Base-by-base conservation (phyloP, 2,888 invertebrate genomes). In the Norana najaformis region DNA sequence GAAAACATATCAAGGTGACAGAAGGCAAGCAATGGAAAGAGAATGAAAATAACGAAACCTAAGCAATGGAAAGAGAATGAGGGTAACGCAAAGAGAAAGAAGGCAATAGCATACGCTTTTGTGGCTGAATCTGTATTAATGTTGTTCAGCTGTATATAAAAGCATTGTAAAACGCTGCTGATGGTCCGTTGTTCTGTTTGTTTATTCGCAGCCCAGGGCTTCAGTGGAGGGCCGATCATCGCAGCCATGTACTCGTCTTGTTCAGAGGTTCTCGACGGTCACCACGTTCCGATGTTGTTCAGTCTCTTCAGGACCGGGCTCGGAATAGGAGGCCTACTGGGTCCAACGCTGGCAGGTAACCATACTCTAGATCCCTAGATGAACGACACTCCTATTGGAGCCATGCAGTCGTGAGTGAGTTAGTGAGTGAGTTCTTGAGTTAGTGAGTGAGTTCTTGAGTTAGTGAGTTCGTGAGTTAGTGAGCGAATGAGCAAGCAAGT, bases 161-260 rank as follows among this genome's bases (percentile, higher is more conserved):
- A n/a, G 8, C 69, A 13, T n/a, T 69, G n/a, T 69, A n/a, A 85
- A 85, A 37, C 37, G 88, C 8, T 34, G 1, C 16, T 13, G 4
- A 20, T 39, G 38, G 13, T 41, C 13, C 16, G 34, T 38, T 13
- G 88, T 88, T 41, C 41, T 41, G 41, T 39, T 47, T 89, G 6
- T 90, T 23, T 88, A 14, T 30, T 35, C 83, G 6, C 53, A 91
- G 91, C 88, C 38, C 89, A 90, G n/a, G 91, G 91, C 23, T 23
- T 89, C 23, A 82, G 90, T 83, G 91, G 91, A 30, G 91, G 91
- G 0, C 91, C 91, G 23, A 90, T 91, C n/a, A 89, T 91, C 38
- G 91, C 91, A 30, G 91, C 90, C 36, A 91, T 91, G 91, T 91
- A 91, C 89, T 89, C 90, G 37, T 90, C 91, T 0, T 91, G 91